Evolutionary conservation across 1,140 invertebrate genomes (phyloP), one percentile per base, ranked within the genome.

Genomic region (Pantala flavescens): DNA sequence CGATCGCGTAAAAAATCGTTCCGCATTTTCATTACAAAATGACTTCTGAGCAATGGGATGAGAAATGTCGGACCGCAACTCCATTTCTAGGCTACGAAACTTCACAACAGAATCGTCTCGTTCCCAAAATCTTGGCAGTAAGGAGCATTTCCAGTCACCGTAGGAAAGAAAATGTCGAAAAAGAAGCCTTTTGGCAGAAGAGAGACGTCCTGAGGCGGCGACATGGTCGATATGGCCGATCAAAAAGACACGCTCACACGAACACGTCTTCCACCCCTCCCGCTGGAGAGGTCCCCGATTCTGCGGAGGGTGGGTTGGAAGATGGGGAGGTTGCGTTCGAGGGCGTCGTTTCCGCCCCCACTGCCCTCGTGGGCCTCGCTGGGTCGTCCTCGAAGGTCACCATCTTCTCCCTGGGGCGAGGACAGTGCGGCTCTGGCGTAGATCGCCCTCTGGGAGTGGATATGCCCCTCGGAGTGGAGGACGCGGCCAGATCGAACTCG

Each of bases 301-400:
- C 16, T 21, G 14, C 49, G 1, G 16, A 16, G 16, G 49, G 49
- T 5, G 28, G 3, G 28, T 36, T 36, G 16, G 49, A 63, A 16
- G 49, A 7, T 1, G 49, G 16, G 74, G 10, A 78, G 79, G 10
- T 80, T 74, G 0, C 80, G 71, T 83, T 83, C 5, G 82, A 81
- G n/a, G 82, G 82, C 19, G 83, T 83, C 21, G 83, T 82, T 43
- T 80, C 80, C 74, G 81, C 78, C 7, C 81, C 81, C 28, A 81
- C 80, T 81, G 81, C 76, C 80, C 82, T 76, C 80, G 71, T 78
- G 78, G 71, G 79, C 74, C 55, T 79, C 78, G 74, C 79, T 79
- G 19, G 83, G 77, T 92, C 90, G 78, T 93, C 91, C 78, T 93
- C 90, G 78, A 93, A 93, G 0, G 91, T 93, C 19, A 92, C 91